Conservation (phyloP, 2,888 invertebrate genomes). For the Mylabris sibirica region DNA sequence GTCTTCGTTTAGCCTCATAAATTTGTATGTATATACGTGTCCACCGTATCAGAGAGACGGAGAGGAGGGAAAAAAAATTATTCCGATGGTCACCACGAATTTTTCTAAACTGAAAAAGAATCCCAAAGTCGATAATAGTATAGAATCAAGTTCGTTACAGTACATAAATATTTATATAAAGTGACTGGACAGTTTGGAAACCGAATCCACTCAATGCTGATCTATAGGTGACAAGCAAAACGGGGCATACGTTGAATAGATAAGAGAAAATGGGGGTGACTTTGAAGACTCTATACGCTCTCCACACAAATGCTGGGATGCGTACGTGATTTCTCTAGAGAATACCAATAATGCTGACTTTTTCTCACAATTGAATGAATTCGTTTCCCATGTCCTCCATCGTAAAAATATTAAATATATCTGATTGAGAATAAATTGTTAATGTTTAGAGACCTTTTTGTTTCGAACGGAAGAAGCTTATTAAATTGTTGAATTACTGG, state of each 20-base stretch:
- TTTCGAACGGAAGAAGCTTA: not conserved
- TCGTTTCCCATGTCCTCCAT: constrained; percentile 21
- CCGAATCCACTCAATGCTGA: constrained; percentile 16
- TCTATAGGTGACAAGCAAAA: constrained; percentile 28
- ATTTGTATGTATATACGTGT: not conserved
- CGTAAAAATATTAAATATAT: constrained; percentile 1
- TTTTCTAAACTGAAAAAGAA: not conserved
- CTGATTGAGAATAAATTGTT: not conserved
- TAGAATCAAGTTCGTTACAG: not conserved
- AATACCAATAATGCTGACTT: constrained; percentile 45
- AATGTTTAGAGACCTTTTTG: not conserved
- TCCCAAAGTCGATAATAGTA: not conserved
- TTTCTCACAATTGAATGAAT: constrained; percentile 32
- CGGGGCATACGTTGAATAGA: constrained; percentile 41
- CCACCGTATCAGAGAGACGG: not conserved
- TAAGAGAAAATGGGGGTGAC: constrained; percentile 34
- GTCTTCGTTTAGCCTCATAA: not conserved
- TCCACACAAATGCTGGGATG: constrained; percentile 39
- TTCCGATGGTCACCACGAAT: not conserved
- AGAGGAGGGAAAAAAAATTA: not conserved
- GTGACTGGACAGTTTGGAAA: constrained; percentile 1
- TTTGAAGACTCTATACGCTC: constrained; percentile 19
- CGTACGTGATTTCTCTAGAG: constrained; percentile 46
- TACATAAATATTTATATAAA: not conserved
- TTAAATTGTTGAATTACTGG: not conserved